Base-by-base conservation (phyloP, 2,888 invertebrate genomes). In the Drepana falcataria region DNA sequence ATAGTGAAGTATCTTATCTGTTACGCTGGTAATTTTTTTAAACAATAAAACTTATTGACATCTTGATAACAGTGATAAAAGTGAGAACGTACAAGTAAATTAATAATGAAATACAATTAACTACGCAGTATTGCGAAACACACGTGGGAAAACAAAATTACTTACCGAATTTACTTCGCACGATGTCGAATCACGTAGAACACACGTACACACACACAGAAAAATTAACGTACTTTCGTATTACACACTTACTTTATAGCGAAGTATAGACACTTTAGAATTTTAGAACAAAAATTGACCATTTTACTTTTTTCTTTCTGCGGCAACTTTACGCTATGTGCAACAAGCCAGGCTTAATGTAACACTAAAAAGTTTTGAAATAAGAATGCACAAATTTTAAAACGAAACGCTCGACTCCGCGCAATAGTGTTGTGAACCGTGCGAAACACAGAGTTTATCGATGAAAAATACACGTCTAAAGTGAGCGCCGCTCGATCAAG, bases 231-330 rank as follows among this genome's bases (percentile, higher is more conserved):
- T 44, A 41, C 4, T 7, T 7, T 1, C 7, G 7, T 37, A 49
- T 9, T 35, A 34, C 9, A 35, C 49, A 49, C 9, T 33, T 52
- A 52, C 35, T 52, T 52, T 37, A 52, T 52, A 47, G 52, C 52
- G 9, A 52, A 52, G 35, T 52, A 47, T 4, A 52, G 47, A 35
- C 47, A 52, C 34, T 47, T 47, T 44, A 47, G 52, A 6, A 52
- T 40, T 47, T 35, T 52, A 9, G 4, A 3, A 35, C 33, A 51
- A 52, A 21, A 47, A 52, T 47, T 9, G 34, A 52, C n/a, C 47
- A 47, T 52, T 44, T 48, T 34, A 34, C 3, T 44, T 9, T 6
- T 44, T 9, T 44, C 2, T 44, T 44, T 44, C 44, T 44, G 3
- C 9, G 44, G 9, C 3, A 9, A 44, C 9, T 44, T 44, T 9